A percentile compares a stretch with the other conserved stretches of the same genome.
Evolutionary conservation across 2,113 vertebrate genomes (phyloP).

Genomic region (Machaerirhynchus nigripectus): DNA sequence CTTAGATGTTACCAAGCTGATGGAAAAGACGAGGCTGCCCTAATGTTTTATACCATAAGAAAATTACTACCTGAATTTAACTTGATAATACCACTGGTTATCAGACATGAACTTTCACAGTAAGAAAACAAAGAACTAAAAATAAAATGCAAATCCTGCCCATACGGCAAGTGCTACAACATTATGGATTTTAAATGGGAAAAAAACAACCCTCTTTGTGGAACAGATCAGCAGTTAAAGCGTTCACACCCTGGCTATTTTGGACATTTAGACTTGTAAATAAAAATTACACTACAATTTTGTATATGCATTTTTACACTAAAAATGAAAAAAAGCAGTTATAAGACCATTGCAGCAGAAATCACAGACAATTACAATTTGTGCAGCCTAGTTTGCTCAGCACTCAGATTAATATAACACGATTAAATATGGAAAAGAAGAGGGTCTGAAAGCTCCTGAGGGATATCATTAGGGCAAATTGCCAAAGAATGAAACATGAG

Average conservation of each 20-base stretch:
- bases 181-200: not conserved
- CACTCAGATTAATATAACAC: constrained; percentile 89
- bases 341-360: not conserved
- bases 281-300: constrained; percentile 14
- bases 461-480: constrained; percentile 99
- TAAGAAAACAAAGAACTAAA: not conserved
- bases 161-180: not conserved
- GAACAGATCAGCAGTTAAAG: constrained; percentile 13
- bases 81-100: not conserved
- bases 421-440: constrained; percentile 96
- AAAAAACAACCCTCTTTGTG: not conserved
- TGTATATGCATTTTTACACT: not conserved
- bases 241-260: not conserved
- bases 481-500: constrained; percentile 99
- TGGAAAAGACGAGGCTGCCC: not conserved
- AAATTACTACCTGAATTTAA: not conserved
- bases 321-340: not conserved
- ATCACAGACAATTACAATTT: constrained; percentile 25
- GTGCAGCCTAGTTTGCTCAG: constrained; percentile 73
- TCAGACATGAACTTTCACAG: not conserved
- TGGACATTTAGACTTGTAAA: not conserved
- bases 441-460: constrained; percentile 90
- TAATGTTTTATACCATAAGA: not conserved
- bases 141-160: not conserved
- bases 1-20: not conserved